Evolutionary conservation across 2,888 invertebrate genomes (phyloP).

Genomic region (Chloromyia formosa): DNA sequence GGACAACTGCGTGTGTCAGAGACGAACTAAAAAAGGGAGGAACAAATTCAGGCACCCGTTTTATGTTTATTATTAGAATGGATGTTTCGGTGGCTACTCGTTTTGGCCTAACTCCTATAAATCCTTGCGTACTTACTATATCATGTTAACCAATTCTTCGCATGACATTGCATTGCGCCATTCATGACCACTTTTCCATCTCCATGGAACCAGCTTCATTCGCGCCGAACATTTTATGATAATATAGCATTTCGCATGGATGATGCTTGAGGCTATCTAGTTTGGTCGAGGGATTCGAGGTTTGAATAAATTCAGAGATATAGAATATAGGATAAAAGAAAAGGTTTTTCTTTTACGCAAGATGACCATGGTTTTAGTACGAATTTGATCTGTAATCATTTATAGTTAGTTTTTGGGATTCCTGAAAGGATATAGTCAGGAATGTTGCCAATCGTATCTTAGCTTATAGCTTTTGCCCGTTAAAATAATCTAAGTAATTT

Average conservation of each 20-base stretch:
- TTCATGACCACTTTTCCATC: neutral
- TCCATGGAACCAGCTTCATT: slow-evolving; percentile 8
- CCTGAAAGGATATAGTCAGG: too few species aligned
- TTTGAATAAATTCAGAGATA: neutral
- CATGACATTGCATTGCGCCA: neutral
- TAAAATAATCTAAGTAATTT: too few species aligned
- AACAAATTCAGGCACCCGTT: neutral
- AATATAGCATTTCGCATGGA: neutral
- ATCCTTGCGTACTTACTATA: neutral
- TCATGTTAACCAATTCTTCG: slow-evolving; percentile 21
- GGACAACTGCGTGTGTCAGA: neutral
- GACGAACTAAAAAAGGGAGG: neutral
- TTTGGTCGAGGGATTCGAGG: neutral
- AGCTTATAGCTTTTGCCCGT: too few species aligned
- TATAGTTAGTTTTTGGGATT: too few species aligned
- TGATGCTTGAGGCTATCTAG: neutral
- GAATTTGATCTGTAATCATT: too few species aligned
- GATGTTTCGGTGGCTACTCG: neutral
- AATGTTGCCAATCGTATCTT: too few species aligned
- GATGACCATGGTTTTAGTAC: too few species aligned
- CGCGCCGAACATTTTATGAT: slow-evolving; percentile 19
- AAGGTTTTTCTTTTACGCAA: too few species aligned
- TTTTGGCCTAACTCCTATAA: neutral
- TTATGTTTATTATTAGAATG: slow-evolving; percentile 8
- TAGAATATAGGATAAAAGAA: too few species aligned